A percentile compares a stretch with the other conserved stretches of the same genome.
Evolutionary conservation across 2,113 vertebrate species (phyloP).

Genomic region (Lepisosteus osseus): DNA sequence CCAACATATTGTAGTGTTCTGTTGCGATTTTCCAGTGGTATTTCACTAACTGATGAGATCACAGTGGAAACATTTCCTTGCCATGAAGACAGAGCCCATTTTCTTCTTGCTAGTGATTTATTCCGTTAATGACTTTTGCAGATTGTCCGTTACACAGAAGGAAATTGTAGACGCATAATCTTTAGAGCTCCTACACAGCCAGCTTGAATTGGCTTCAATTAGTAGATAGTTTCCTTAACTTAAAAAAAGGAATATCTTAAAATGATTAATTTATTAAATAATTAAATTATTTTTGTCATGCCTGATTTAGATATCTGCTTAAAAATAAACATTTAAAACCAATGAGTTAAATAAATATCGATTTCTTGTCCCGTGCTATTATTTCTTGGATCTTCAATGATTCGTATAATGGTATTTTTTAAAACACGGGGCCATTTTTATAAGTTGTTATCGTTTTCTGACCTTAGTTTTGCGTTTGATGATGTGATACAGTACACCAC

Average conservation of each 20-base stretch:
- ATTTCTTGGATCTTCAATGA: background rate
- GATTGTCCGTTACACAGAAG: conserved; percentile 54
- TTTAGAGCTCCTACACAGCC: conserved; percentile 27
- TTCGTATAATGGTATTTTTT: too few species aligned
- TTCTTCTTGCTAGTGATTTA: conserved; percentile 68
- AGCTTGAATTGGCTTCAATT: conserved; percentile 20
- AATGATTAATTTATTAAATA: too few species aligned
- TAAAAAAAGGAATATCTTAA: too few species aligned
- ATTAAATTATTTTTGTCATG: too few species aligned
- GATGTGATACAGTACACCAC: conserved; percentile 22
- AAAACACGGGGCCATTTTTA: too few species aligned
- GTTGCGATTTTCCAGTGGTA: conserved; percentile 59
- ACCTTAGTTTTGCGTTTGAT: conserved; percentile 9
- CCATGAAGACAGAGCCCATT: conserved; percentile 61
- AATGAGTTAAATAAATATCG: too few species aligned
- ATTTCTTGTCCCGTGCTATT: too few species aligned
- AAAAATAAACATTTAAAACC: too few species aligned
- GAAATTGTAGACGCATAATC: conserved; percentile 36
- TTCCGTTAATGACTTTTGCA: conserved; percentile 71
- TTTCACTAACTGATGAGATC: conserved; percentile 70
- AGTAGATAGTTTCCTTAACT: too few species aligned
- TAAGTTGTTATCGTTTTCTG: background rate
- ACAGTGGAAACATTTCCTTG: conserved; percentile 72
- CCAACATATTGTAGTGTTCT: conserved; percentile 15
- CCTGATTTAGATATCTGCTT: too few species aligned